phyloP scores from a whole-genome alignment of 2,888 invertebrate species.

The Apeira syringaria region DNA sequence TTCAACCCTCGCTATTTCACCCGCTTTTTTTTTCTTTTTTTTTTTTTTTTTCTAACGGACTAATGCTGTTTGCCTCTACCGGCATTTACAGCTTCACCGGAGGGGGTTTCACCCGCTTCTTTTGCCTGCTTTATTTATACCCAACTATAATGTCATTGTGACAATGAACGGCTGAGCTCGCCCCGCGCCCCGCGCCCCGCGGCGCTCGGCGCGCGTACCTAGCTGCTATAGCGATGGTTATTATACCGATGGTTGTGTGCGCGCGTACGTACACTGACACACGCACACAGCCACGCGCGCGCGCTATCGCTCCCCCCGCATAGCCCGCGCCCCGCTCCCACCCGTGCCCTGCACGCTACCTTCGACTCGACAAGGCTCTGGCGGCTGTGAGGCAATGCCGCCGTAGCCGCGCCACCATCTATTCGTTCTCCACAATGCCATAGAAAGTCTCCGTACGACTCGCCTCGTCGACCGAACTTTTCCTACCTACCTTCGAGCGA shows the following conservation, averaged over 20 bases:
- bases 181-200: conserved; percentile 60
- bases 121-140: conserved; percentile 63
- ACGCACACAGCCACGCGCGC: conserved; percentile 41
- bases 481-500: conserved; percentile 73
- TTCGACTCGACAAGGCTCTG: conserved; percentile 68
- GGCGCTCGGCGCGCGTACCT: conserved; percentile 71
- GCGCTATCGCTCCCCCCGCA: conserved; percentile 34
- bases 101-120: no score
- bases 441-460: conserved; percentile 79
- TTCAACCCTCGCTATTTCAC: conserved; percentile 63
- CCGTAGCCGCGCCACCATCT: conserved; percentile 71
- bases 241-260: conserved; percentile 61
- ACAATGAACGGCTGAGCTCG: conserved; percentile 49
- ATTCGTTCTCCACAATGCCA: conserved; percentile 80
- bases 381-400: conserved; percentile 78
- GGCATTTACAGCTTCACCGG: no score
- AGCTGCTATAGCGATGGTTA: conserved; percentile 72
- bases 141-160: conserved; percentile 62
- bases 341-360: conserved; percentile 51
- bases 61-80: no score
- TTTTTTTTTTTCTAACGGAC: no score
- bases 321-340: conserved; percentile 33
- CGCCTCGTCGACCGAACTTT: conserved; percentile 76
- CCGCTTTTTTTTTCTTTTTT: no score
- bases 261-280: conserved; percentile 52